Conservation (phyloP, 2,797 vertebrate genomes). For the Fistularia tabacaria region DNA sequence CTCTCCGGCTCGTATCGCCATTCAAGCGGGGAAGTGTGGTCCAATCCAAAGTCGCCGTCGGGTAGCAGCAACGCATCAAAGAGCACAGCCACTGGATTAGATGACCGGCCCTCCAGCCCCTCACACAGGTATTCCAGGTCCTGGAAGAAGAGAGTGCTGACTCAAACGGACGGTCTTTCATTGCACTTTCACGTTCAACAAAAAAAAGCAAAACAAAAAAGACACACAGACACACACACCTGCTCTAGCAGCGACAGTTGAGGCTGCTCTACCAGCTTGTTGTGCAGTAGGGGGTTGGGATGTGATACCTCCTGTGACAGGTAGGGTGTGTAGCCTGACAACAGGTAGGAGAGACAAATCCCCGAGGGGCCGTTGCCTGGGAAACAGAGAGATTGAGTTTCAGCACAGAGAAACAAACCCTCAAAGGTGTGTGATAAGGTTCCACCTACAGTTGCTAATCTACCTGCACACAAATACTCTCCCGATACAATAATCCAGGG, state of each 20-base stretch:
- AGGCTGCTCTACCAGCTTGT: constrained; percentile 70
- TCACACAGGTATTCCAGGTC: constrained; percentile 80
- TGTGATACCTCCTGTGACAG: constrained; percentile 65
- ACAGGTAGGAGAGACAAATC: constrained; percentile 79
- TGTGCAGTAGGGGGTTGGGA: constrained; percentile 75
- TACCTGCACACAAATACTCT: too few species aligned
- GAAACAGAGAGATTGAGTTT: constrained; percentile 7
- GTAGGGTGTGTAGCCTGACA: constrained; percentile 80
- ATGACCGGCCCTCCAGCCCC: constrained; percentile 78
- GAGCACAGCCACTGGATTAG: constrained; percentile 80
- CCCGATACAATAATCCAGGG: too few species aligned
- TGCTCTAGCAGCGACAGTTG: constrained; percentile 75
- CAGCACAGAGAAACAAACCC: background rate
- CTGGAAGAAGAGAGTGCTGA: constrained; percentile 32
- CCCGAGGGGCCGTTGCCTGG: constrained; percentile 81
- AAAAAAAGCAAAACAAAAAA: background rate
- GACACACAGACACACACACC: constrained; percentile 46
- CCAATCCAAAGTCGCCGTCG: constrained; percentile 75
- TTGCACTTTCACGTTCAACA: background rate
- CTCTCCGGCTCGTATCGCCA: constrained; percentile 74
- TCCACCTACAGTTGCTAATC: too few species aligned
- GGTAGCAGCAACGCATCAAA: constrained; percentile 81
- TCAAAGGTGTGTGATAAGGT: too few species aligned
- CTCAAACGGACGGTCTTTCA: background rate
- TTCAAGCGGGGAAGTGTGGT: constrained; percentile 68